Evolutionary conservation across 1,140 invertebrate species (phyloP).

Genomic region (Tenebrio molitor): DNA sequence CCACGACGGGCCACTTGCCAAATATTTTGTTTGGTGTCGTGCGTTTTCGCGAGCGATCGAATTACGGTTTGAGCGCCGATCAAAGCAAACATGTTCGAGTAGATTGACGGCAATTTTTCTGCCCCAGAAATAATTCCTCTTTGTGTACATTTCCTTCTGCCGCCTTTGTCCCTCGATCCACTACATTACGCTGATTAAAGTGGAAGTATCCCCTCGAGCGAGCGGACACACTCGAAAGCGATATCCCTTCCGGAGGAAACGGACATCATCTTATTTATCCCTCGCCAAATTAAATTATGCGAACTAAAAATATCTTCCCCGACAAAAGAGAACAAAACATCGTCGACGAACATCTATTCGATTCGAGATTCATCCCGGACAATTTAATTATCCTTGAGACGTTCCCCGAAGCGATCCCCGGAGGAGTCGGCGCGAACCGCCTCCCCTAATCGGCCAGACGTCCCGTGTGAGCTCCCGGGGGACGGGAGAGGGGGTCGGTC

Average conservation of each 20-base stretch:
- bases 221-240: background rate
- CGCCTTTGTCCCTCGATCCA: background rate
- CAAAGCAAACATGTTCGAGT: background rate
- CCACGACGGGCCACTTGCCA: too few relatives aligned
- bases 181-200: slow-evolving; percentile 8
- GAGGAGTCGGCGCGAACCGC: background rate
- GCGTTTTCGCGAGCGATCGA: too few relatives aligned
- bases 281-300: background rate
- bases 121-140: background rate
- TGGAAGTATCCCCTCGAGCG: background rate
- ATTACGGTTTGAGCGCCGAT: too few relatives aligned
- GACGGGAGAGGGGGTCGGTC: too few relatives aligned
- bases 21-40: too few relatives aligned
- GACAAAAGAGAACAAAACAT: background rate
- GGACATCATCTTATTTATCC: background rate
- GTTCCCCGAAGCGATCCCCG: slow-evolving; percentile 2
- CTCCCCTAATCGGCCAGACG: background rate
- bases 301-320: background rate
- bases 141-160: background rate
- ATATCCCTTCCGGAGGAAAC: background rate
- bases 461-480: background rate
- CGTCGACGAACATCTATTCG: too few relatives aligned
- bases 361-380: slow-evolving; percentile 7
- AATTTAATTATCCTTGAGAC: slow-evolving; percentile 38
- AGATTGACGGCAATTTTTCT: background rate